Evolutionary conservation across 2,113 vertebrate genomes (phyloP).

Genomic region (Macquaria ambigua): DNA sequence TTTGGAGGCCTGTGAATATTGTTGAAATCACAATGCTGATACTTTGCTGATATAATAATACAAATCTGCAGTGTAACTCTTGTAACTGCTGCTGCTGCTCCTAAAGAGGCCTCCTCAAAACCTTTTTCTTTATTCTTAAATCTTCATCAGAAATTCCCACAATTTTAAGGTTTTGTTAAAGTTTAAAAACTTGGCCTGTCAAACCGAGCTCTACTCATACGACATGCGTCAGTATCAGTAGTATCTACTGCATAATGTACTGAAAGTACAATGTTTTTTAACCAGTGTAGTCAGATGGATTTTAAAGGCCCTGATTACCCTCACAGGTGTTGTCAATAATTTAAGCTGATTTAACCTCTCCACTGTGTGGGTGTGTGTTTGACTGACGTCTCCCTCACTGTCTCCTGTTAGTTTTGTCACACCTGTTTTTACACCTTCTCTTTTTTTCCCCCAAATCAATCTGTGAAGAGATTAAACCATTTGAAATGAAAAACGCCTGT

Average conservation of each 20-base stretch:
- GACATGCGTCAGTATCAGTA: neutral
- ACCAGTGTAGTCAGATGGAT: neutral
- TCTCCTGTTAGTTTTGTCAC: neutral
- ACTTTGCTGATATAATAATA: neutral
- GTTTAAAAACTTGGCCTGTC: too few species aligned
- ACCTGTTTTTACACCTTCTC: neutral
- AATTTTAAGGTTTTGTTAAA: neutral
- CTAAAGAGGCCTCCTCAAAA: neutral
- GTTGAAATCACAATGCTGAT: neutral
- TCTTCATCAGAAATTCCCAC: neutral
- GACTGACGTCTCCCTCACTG: neutral
- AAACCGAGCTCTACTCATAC: too few species aligned
- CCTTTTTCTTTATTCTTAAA: neutral
- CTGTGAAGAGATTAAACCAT: neutral
- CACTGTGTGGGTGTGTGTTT: neutral
- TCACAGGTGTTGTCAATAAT: constrained; percentile 18
- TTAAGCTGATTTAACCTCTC: constrained; percentile 17
- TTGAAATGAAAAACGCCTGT: neutral
- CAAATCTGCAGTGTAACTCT: neutral
- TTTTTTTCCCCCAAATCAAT: neutral
- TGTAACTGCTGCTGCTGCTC: neutral
- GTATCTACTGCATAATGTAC: neutral
- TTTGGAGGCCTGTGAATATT: too few species aligned
- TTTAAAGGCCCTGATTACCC: neutral
- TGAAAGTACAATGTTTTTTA: neutral